phyloP scores from a whole-genome alignment of 2,797 vertebrate species.

The Podargus strigoides region DNA sequence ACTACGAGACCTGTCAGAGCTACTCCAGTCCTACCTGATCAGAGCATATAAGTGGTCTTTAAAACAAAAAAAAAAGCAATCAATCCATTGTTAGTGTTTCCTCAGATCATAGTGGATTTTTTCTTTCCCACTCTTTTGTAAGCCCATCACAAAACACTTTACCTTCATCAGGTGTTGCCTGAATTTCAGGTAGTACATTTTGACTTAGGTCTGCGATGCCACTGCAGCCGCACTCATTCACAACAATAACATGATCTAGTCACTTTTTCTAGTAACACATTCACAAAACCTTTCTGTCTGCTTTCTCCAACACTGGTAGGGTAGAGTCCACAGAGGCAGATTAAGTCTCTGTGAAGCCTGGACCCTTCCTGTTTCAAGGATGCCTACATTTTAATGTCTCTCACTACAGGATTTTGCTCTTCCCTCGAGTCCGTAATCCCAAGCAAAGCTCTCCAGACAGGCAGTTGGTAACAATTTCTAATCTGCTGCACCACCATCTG shows the following conservation, averaged over 20 bases:
- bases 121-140: background rate
- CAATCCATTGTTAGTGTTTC: background rate
- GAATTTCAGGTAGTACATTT: background rate
- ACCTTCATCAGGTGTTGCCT: background rate
- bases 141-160: background rate
- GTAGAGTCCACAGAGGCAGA: background rate
- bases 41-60: background rate
- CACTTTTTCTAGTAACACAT: constrained; percentile 41
- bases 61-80: background rate
- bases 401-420: background rate
- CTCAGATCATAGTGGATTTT: too few species aligned
- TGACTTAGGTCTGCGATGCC: background rate
- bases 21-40: background rate
- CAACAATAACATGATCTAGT: background rate
- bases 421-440: background rate
- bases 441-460: constrained; percentile 2
- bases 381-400: background rate
- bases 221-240: constrained; percentile 19
- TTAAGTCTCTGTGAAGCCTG: background rate
- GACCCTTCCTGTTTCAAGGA: background rate
- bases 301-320: background rate
- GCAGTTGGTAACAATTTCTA: constrained; percentile 10
- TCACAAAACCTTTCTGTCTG: constrained; percentile 1
- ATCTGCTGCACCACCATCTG: constrained; percentile 28
- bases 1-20: background rate